Base-by-base conservation (phyloP, 1,140 invertebrate species). In the Lordiphosa collinella region DNA sequence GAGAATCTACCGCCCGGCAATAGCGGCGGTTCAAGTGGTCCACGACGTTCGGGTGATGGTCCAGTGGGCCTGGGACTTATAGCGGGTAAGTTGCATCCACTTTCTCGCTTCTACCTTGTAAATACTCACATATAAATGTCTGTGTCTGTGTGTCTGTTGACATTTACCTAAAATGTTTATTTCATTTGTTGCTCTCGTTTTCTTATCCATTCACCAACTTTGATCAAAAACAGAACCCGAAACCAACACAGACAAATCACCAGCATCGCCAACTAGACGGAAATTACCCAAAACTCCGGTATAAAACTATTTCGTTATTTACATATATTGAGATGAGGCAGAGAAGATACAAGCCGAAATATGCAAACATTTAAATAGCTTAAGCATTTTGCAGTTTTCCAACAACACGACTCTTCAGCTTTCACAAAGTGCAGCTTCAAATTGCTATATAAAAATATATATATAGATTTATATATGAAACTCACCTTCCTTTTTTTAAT, bases 251-350 rank as follows among this genome's bases (percentile, higher is more conserved):
- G 94, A 95, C 87, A 95, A 95, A 92, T 93, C 94, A 67, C 94
- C 94, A 71, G 93, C 94, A 62, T 96, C 95, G 85, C 95, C 95
- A 78, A 96, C 95, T 70, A 93, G 95, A 92, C 92, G 95, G 92
- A 96, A 96, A 94, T 92, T 97, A 90, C 96, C 96, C 90, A 96
- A 96, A 93, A 96, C 95, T 91, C 96, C 96, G 94, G 95, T 96
- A 96, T 95, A 95, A 95, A 91, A 82, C 70, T 67, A 66, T 86
- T 85, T 84, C 54, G 78, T 78, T 80, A 50, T 78, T 65, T 62
- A 73, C 13, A 62, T 29, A 29, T 67, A 71, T 75, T 76, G 71
- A 44, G 14, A 72, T 60, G 66, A 61, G 41, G 35, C 31, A 47
- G 32, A 38, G 46, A 43, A 46, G 41, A 58, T 47, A 29, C 16